A percentile compares a stretch with the other conserved stretches of the same genome.
These are phyloP conservation scores for Lipotes vexillifer DNA, from an alignment of 2,113 vertebrate genomes.

Conservation along the genomic window DNA sequence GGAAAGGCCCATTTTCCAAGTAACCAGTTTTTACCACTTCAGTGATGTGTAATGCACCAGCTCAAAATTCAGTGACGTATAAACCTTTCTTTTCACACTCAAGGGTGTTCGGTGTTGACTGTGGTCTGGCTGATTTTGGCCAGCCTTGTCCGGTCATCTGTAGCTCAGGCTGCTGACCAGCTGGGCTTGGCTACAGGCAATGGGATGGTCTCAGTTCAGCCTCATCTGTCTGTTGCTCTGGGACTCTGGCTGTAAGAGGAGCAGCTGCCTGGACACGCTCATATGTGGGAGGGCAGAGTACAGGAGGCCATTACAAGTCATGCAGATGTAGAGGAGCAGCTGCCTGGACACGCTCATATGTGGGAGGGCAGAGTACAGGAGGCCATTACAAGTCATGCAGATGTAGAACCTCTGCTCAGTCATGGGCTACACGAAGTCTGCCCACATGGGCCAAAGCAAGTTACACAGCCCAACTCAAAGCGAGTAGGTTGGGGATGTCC, in stretches of 20 bases:
- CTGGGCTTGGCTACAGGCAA: neutral
- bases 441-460: neutral
- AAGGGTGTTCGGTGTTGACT: neutral
- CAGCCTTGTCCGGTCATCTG: neutral
- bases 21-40: neutral
- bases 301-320: fast-evolving
- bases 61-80: neutral
- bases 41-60: neutral
- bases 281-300: too few relatives aligned
- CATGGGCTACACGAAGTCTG: neutral
- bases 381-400: fast-evolving
- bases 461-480: neutral
- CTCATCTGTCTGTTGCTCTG: neutral
- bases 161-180: neutral
- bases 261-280: neutral
- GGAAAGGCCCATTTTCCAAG: neutral
- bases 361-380: too few relatives aligned
- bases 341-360: fast-evolving
- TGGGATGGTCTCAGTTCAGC: neutral
- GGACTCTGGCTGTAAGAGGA: neutral
- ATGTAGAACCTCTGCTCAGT: neutral
- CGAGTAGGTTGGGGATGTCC: neutral
- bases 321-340: neutral
- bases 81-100: neutral
- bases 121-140: neutral